phyloP scores from a whole-genome alignment of 1,140 invertebrate species.

The Drosophila nikananu region DNA sequence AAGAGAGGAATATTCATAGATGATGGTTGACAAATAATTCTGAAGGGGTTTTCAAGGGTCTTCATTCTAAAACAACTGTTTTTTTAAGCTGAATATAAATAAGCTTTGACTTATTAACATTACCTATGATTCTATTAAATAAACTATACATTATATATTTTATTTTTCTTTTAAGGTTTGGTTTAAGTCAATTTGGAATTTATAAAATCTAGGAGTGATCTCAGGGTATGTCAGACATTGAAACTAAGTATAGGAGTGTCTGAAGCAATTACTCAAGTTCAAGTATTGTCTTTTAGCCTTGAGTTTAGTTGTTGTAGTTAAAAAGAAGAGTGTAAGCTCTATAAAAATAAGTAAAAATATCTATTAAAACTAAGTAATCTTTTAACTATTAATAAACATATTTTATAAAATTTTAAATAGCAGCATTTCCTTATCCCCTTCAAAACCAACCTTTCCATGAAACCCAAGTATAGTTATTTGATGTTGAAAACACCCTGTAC shows the following conservation, averaged over 20 bases:
- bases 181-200: no score
- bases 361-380: background rate
- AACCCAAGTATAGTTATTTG: background rate
- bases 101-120: background rate
- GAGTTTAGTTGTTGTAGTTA: background rate
- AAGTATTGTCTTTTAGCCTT: background rate
- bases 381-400: background rate
- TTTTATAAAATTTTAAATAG: background rate
- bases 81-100: background rate
- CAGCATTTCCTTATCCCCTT: no score
- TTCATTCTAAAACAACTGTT: no score
- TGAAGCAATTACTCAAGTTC: background rate
- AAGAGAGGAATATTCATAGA: background rate
- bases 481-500: background rate
- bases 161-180: background rate
- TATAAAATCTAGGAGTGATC: background rate
- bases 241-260: background rate
- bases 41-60: background rate
- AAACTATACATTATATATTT: background rate
- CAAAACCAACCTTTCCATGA: background rate
- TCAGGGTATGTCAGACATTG: background rate
- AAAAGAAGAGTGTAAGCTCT: no score
- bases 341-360: no score
- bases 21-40: background rate
- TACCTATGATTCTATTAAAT: background rate